These are phyloP conservation scores for Ctenosaura bakeri DNA, from an alignment of 2,797 vertebrate genomes.

Conservation along the genomic window DNA sequence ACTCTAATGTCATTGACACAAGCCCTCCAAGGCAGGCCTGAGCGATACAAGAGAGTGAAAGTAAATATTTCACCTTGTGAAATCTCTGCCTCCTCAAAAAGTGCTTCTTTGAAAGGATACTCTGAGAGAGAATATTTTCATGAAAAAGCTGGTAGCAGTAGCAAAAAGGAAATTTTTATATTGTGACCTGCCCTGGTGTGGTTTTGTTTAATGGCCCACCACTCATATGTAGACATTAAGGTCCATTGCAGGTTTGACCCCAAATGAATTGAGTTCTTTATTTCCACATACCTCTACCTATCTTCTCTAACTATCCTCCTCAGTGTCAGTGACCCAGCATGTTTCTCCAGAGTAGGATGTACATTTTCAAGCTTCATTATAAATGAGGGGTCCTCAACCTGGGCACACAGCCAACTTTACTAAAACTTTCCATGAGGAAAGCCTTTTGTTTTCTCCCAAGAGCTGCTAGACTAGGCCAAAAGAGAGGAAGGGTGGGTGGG, in stretches of 20 bases:
- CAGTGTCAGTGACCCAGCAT: conserved; percentile 86
- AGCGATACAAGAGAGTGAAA: too few species aligned
- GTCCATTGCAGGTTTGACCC: conserved; percentile 60
- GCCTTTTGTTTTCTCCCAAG: conserved; percentile 84
- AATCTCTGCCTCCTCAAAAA: not conserved
- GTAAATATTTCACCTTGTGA: not conserved
- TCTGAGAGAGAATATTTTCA: conserved; percentile 55
- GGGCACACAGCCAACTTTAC: conserved; percentile 88
- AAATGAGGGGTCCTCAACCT: conserved; percentile 85
- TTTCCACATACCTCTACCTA: conserved; percentile 66
- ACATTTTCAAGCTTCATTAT: conserved; percentile 90
- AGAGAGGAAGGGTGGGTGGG: conserved; percentile 59
- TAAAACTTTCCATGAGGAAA: conserved; percentile 97
- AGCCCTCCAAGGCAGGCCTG: not conserved
- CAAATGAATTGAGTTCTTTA: conserved; percentile 60
- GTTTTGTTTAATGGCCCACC: conserved; percentile 63
- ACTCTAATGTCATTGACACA: not conserved
- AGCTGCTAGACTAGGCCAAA: conserved; percentile 68
- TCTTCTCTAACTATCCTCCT: conserved; percentile 63
- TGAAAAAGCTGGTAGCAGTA: conserved; percentile 69
- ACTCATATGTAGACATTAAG: conserved; percentile 56
- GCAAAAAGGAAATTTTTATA: conserved; percentile 63
- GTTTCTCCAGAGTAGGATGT: conserved; percentile 84
- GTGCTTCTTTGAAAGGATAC: conserved; percentile 67
- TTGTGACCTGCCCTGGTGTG: not conserved